Evolutionary conservation across 1,140 invertebrate genomes (phyloP).

Genomic region (Callitettix versicolor): DNA sequence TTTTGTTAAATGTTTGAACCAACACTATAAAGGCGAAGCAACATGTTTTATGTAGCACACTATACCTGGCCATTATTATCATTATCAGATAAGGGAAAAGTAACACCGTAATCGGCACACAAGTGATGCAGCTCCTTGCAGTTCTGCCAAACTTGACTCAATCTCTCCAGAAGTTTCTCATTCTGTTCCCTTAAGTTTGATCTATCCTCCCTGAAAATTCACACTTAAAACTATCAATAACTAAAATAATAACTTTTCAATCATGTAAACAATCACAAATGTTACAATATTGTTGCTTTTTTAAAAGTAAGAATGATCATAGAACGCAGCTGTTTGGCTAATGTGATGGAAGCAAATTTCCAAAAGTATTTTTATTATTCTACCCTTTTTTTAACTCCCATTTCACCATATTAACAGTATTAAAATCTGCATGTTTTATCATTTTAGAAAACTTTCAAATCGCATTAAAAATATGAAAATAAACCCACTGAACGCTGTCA

Average conservation of each 20-base stretch:
- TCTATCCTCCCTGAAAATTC: slow-evolving; percentile 26
- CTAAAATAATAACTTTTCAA: not conserved
- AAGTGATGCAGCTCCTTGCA: slow-evolving; percentile 23
- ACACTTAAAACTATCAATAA: not conserved
- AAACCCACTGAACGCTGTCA: not conserved
- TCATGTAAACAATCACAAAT: not conserved
- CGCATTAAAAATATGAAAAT: not conserved
- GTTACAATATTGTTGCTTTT: not conserved
- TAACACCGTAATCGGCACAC: slow-evolving; percentile 18
- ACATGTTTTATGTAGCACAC: not conserved
- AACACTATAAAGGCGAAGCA: not conserved
- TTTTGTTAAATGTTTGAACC: not conserved
- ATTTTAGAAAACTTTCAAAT: too few relatives aligned
- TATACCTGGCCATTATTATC: slow-evolving; percentile 2
- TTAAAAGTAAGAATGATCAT: not conserved
- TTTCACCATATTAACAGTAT: not conserved
- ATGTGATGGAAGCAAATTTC: too few relatives aligned
- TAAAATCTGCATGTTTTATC: not conserved
- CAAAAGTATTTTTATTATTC: not conserved
- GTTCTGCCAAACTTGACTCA: slow-evolving; percentile 24
- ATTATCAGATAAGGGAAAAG: slow-evolving; percentile 14
- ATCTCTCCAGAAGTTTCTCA: slow-evolving; percentile 21
- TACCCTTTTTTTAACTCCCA: not conserved
- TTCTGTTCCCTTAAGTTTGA: slow-evolving; percentile 25
- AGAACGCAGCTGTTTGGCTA: too few relatives aligned